Conservation (phyloP, 2,113 vertebrate genomes). For the Lipophrys pholis region DNA sequence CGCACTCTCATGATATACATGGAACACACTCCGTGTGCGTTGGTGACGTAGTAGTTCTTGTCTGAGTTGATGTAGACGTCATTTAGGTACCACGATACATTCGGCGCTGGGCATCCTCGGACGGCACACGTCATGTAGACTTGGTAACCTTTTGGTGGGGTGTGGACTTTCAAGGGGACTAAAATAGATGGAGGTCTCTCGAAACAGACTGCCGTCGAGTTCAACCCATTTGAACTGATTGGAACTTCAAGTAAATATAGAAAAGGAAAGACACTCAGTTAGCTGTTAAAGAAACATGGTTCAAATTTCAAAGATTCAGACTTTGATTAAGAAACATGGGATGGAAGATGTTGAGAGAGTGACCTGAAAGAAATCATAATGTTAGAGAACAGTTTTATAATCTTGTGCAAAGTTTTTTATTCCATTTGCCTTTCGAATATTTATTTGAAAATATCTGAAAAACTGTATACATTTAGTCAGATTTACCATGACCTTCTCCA, state of each 20-base stretch:
- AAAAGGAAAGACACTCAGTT: not conserved
- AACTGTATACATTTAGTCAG: too few species aligned
- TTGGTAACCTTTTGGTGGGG: conserved; percentile 85
- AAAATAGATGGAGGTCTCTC: conserved; percentile 87
- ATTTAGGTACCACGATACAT: conserved; percentile 88
- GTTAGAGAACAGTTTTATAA: too few species aligned
- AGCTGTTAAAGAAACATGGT: conserved; percentile 2
- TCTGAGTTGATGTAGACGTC: conserved; percentile 83
- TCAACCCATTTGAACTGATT: conserved; percentile 46
- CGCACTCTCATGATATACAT: conserved; percentile 84
- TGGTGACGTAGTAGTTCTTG: conserved; percentile 83
- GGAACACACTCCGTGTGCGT: conserved; percentile 90
- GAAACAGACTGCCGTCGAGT: conserved; percentile 62
- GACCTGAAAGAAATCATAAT: too few species aligned
- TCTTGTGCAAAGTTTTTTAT: too few species aligned
- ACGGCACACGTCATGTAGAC: conserved; percentile 91
- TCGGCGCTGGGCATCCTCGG: conserved; percentile 82
- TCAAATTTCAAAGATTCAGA: not conserved
- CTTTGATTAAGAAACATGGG: too few species aligned
- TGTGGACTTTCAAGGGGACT: conserved; percentile 86
- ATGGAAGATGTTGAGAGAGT: too few species aligned
- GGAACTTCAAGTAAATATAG: conserved; percentile 55
- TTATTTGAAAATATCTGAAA: too few species aligned
- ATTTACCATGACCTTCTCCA: too few species aligned
- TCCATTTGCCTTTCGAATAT: too few species aligned